These are phyloP conservation scores for Ophioninae sp. DNA, from an alignment of 2,888 invertebrate species.

Conservation along the genomic window DNA sequence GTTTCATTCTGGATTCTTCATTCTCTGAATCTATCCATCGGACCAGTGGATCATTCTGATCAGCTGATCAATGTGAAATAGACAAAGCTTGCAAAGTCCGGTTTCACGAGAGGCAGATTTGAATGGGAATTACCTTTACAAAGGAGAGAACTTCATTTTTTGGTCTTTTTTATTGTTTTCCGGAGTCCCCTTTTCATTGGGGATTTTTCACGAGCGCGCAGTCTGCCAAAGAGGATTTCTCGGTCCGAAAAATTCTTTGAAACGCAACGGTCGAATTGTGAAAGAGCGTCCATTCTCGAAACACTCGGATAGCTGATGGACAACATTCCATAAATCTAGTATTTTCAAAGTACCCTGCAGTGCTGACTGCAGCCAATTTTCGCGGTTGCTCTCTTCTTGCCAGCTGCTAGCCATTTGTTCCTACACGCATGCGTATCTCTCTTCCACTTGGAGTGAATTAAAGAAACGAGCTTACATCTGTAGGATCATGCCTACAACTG, in stretches of 20 bases:
- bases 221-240: constrained; percentile 20
- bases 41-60: constrained; percentile 6
- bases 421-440: constrained; percentile 2
- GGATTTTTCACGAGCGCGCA: constrained; percentile 22
- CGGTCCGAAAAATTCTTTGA: background rate
- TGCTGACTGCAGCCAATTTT: constrained; percentile 29
- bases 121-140: background rate
- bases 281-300: background rate
- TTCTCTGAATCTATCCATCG: background rate
- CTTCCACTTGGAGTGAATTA: constrained; percentile 30
- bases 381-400: constrained; percentile 3
- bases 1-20: background rate
- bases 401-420: constrained; percentile 4
- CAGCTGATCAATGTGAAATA: constrained; percentile 14
- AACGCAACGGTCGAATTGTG: constrained; percentile 10
- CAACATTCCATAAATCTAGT: background rate
- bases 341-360: background rate
- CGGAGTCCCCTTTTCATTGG: background rate
- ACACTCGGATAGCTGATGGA: background rate
- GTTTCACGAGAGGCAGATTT: background rate
- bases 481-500: background rate
- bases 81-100: background rate
- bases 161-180: background rate
- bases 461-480: background rate
- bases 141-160: background rate